Evolutionary conservation across 2,888 invertebrate species (phyloP).

Genomic region (Ernsta delagoae): DNA sequence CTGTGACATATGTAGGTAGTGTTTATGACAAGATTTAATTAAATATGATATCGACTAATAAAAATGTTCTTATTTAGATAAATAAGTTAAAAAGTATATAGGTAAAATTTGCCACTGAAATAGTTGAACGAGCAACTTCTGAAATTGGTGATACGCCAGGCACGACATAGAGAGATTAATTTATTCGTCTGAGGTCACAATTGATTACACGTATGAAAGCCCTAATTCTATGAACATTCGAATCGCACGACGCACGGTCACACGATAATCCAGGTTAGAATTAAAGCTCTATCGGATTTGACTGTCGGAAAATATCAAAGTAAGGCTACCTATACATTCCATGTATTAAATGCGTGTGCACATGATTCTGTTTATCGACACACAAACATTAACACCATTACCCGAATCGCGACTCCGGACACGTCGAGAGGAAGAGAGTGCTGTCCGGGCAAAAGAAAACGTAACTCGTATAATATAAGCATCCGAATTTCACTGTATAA

Average conservation of each 20-base stretch:
- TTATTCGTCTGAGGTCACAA: background rate
- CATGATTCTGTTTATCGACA: slow-evolving; percentile 28
- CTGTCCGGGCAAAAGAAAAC: slow-evolving; percentile 60
- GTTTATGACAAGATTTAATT: too few relatives aligned
- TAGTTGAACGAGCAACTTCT: too few relatives aligned
- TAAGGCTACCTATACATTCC: background rate
- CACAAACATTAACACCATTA: slow-evolving; percentile 48
- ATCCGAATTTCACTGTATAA: too few relatives aligned
- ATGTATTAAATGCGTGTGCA: background rate
- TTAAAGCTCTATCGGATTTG: slow-evolving; percentile 10
- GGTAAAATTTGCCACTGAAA: too few relatives aligned
- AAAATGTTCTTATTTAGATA: too few relatives aligned
- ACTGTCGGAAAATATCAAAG: background rate
- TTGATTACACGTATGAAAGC: slow-evolving; percentile 20
- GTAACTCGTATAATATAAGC: slow-evolving; percentile 41
- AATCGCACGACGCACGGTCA: slow-evolving; percentile 9
- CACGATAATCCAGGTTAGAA: background rate
- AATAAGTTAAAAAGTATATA: too few relatives aligned
- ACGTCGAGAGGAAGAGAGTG: slow-evolving; percentile 68
- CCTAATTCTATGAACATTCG: slow-evolving; percentile 2
- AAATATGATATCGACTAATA: too few relatives aligned
- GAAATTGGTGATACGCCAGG: too few relatives aligned
- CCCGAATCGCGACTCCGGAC: slow-evolving; percentile 69
- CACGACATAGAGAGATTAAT: too few relatives aligned
- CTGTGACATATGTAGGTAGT: too few relatives aligned